Evolutionary conservation across 2,888 invertebrate genomes (phyloP), one percentile per base, ranked within the genome.

Genomic region (Nycteola revayana): DNA sequence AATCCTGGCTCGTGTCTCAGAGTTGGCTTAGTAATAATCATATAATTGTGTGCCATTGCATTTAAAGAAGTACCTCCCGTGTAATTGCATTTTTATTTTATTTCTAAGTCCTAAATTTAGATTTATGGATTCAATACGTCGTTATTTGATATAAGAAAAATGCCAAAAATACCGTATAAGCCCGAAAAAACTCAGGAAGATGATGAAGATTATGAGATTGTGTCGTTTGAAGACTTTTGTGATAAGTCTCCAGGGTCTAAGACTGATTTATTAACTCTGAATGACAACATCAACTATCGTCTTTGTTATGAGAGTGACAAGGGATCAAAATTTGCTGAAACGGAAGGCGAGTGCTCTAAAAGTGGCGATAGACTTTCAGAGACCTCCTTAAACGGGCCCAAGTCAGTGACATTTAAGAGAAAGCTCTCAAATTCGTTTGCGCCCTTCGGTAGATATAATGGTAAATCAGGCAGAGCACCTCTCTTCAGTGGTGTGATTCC

Each of bases 151-250:
- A 39, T 31, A 32, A 43, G 32, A 40, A 60, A 61, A 59, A 89
- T 89, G 89, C 80, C 88, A 33, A 89, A 89, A 71, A 77, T 84
- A 63, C 86, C 87, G 0, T 85, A 82, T 37, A 87, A 86, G 66
- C 52, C 76, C 2, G 86, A 88, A 44, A 82, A 82, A 58, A 61
- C 77, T 9, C 60, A 60, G n/a, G 79, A 79, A 32, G 71, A 76
- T 9, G 80, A 85, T 8, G 83, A 86, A 26, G 89, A 89, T 43
- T 89, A 89, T 40, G 89, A 89, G 56, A 86, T 89, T 36, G 90
- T 91, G 11, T 90, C 91, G 1, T 91, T 91, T 57, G 91, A 91
- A 63, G 90, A 91, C 33, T 91, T 91, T 62, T 90, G 90, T 49
- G 90, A 91, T 49, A 91, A 91, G 48, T 85, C 84, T 27, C 74